phyloP scores from a whole-genome alignment of 2,888 invertebrate species.

The Pharmacophagus antenor region DNA sequence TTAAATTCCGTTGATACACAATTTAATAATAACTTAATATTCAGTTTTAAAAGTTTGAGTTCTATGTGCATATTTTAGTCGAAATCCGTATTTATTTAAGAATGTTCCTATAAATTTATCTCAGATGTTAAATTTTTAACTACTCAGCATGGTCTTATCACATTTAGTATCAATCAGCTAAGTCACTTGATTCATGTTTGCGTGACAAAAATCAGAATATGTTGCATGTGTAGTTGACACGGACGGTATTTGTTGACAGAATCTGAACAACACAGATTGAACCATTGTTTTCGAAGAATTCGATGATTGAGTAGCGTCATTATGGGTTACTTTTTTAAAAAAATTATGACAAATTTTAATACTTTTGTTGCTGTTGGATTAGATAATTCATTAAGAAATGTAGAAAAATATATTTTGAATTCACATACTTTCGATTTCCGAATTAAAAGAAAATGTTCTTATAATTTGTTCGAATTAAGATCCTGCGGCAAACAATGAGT shows the following conservation, averaged over 20 bases:
- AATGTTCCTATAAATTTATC: background rate
- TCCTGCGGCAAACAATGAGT: constrained; percentile 57
- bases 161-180: constrained; percentile 11
- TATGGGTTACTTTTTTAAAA: background rate
- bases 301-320: no score
- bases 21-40: no score
- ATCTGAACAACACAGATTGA: background rate
- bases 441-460: no score
- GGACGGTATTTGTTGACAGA: background rate
- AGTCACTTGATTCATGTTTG: constrained; percentile 14
- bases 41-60: background rate
- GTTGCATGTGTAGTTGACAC: background rate
- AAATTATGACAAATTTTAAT: background rate
- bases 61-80: background rate
- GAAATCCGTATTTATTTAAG: background rate
- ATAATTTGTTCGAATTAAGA: constrained; percentile 33
- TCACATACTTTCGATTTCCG: no score
- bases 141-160: constrained; percentile 4
- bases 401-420: no score
- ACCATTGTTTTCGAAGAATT: no score
- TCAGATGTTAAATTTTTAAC: background rate
- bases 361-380: no score
- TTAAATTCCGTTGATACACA: no score
- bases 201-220: constrained; percentile 11
- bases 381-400: no score